phyloP scores from a whole-genome alignment of 2,888 invertebrate genomes.

The Tetrapedia diversipes region DNA sequence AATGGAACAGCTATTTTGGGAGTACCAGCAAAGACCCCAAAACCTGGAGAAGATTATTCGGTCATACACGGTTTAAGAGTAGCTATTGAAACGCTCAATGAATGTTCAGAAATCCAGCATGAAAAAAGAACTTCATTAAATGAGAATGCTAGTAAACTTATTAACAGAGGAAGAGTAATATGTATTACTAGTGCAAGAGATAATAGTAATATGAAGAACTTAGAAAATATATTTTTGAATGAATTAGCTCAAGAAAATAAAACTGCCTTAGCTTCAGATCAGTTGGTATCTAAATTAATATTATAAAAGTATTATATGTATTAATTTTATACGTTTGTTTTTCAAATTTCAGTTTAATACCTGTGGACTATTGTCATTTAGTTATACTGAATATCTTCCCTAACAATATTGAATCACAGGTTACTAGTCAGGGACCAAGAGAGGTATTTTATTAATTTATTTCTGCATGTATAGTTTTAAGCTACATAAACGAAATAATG shows the following conservation, averaged over 20 bases:
- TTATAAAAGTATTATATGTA: not conserved
- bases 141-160: slow-evolving; percentile 82
- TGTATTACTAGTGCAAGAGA: slow-evolving; percentile 95
- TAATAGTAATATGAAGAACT: slow-evolving; percentile 92
- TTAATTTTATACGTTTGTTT: slow-evolving; percentile 11
- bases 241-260: slow-evolving; percentile 93
- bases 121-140: slow-evolving; percentile 84
- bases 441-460: slow-evolving; percentile 82
- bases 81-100: slow-evolving; percentile 93
- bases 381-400: slow-evolving; percentile 95
- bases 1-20: slow-evolving; percentile 93
- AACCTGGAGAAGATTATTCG: slow-evolving; percentile 87
- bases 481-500: not conserved
- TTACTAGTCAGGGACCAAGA: slow-evolving; percentile 88
- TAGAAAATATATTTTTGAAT: slow-evolving; percentile 94
- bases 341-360: slow-evolving; percentile 85
- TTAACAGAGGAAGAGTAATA: slow-evolving; percentile 91
- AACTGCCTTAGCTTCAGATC: slow-evolving; percentile 85
- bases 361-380: slow-evolving; percentile 94
- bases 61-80: slow-evolving; percentile 93
- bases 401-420: slow-evolving; percentile 90
- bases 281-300: slow-evolving; percentile 81
- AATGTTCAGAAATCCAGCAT: slow-evolving; percentile 91
- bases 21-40: slow-evolving; percentile 87
- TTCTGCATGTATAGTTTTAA: not conserved